Evolutionary conservation across 2,797 vertebrate genomes (phyloP), one percentile per base, ranked within the genome.

Genomic region (Microchirus variegatus): DNA sequence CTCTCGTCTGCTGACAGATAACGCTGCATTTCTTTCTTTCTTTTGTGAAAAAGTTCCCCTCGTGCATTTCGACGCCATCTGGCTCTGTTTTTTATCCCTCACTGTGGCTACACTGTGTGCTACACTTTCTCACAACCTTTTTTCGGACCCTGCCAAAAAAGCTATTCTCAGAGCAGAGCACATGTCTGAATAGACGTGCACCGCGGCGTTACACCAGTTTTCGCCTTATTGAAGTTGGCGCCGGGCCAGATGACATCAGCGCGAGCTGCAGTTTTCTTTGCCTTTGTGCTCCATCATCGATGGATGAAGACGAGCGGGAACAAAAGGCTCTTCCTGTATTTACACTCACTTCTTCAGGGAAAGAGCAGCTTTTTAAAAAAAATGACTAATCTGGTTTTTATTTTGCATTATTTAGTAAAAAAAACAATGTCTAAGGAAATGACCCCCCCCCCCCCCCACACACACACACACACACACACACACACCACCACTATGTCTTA

Each of bases 41-140:
- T n/a, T n/a, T n/a, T n/a, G n/a, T 61, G 68, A 78, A 84, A 78
- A 84, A 78, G 78, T 76, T 87, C 63, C 74, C 78, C 67, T 81
- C 70, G 67, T 85, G 79, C 84, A 66, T 85, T 86, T 84, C 53
- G 15, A 84, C 81, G 8, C 86, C 87, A 90, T 90, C 87, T 90
- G 87, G 84, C 87, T 84, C 81, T 85, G 83, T 87, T 88, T 87
- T 87, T 87, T 77, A 64, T 83, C 84, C 83, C 77, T 82, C 79
- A 12, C 59, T 80, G 67, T 77, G 74, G 75, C 87, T n/a, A n/a
- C n/a, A n/a, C n/a, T n/a, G n/a, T n/a, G n/a, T 89, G 80, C 75
- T 87, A 85, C 80, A 87, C 80, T 87, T 92, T 92, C 89, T 92
- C 87, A 91, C 85, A 91, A 89, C 82, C 86, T 88, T 89, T 89